Base-by-base conservation (phyloP, 2,888 invertebrate genomes). In the Allophyes oxyacanthae region DNA sequence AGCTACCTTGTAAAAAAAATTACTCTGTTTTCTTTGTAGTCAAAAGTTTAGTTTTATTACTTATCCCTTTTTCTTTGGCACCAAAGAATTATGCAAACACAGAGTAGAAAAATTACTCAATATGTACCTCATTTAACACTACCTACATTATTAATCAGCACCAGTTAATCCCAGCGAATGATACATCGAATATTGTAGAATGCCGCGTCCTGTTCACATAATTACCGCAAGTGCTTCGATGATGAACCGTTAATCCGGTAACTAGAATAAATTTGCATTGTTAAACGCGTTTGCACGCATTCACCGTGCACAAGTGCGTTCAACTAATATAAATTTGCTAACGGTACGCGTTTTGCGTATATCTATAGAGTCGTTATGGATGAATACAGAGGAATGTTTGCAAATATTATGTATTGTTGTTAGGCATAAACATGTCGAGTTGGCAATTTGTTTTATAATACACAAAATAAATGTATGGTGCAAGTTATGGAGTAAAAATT, bases 251-350 rank as follows among this genome's bases (percentile, higher is more conserved):
- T 91, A 90, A 90, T 89, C 87, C 85, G 78, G 78, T 78, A 85
- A 85, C 86, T 86, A 85, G 90, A 91, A 91, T 91, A 91, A 88
- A 92, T 92, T 91, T 91, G 87, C 91, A 90, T 91, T 84, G 86
- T 86, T 86, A 84, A 86, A 79, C 79, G 76, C 81, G 73, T 86
- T 84, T 80, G 80, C 76, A 76, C 69, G 83, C 80, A 80, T 67
- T 62, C 72, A 61, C 76, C 72, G 77, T 82, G 78, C 78, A 75
- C 64, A 73, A 76, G 74, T 85, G 80, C 82, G 80, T 80, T 79
- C 77, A 74, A 79, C 82, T 80, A 81, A 86, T 83, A 83, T 85
- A 79, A 83, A 85, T 79, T 81, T 81, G 81, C 79, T 77, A 78
- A 79, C 78, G 68, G 48, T 56, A 72, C 69, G 64, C 69, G 58